These are phyloP conservation scores for Sarcophaga subvicina DNA, from an alignment of 2,888 invertebrate species.

Conservation along the genomic window DNA sequence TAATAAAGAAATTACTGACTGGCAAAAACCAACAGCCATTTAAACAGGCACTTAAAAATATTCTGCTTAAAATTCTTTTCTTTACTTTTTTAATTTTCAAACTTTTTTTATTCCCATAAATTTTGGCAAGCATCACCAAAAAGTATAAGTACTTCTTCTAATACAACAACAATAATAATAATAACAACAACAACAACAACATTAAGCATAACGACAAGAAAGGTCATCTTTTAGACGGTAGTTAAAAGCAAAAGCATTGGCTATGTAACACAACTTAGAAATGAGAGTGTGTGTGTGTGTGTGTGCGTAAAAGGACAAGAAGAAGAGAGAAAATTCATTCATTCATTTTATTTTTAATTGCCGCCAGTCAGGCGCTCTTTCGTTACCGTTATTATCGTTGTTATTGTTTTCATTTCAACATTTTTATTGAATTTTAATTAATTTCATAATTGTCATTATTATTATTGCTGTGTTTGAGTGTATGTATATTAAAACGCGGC, in stretches of 20 bases:
- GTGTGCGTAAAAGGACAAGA: background rate
- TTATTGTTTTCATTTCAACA: slow-evolving; percentile 47
- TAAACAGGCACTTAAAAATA: slow-evolving; percentile 49
- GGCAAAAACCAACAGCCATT: slow-evolving; percentile 15
- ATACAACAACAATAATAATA: too few relatives aligned
- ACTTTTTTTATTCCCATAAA: background rate
- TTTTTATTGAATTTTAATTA: slow-evolving; percentile 69
- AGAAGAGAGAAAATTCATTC: background rate
- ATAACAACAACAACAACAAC: background rate
- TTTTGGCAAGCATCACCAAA: slow-evolving; percentile 49
- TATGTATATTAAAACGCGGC: too few relatives aligned
- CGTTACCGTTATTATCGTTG: slow-evolving; percentile 1
- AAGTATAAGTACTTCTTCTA: slow-evolving; percentile 1
- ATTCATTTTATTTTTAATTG: slow-evolving; percentile 38
- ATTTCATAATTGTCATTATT: slow-evolving; percentile 61
- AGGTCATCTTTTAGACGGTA: background rate
- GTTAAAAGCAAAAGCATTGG: slow-evolving; percentile 25
- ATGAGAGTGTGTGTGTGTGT: background rate
- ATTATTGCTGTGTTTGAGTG: background rate
- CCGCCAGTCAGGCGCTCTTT: slow-evolving; percentile 64
- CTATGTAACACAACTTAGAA: background rate
- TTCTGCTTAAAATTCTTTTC: too few relatives aligned
- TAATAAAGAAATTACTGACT: background rate
- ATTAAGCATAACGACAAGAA: background rate
- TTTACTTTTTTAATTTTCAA: background rate